Evolutionary conservation across 2,797 vertebrate genomes (phyloP).

Genomic region (Eulemur albifrons): DNA sequence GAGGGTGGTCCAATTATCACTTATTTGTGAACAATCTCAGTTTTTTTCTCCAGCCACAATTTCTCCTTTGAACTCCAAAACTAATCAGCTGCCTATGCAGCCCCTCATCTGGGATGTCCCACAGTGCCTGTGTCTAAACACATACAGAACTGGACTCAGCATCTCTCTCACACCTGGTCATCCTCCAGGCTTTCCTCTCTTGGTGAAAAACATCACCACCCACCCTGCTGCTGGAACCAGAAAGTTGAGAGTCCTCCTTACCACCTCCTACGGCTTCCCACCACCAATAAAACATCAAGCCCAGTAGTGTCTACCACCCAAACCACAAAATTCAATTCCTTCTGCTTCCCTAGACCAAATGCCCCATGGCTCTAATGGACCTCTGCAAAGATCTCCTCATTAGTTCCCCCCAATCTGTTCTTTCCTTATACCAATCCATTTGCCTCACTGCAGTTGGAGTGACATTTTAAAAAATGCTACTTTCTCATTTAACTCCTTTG

Average conservation of each 20-base stretch:
- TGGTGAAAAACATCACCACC: neutral
- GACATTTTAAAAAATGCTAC: neutral
- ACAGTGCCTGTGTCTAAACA: neutral
- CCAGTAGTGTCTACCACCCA: neutral
- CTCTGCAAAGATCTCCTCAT: neutral
- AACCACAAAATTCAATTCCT: neutral
- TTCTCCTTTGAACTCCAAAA: neutral
- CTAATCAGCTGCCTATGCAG: neutral
- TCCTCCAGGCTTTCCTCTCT: neutral
- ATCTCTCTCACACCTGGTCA: neutral
- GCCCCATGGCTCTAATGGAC: neutral
- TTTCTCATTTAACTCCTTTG: slow-evolving; percentile 13
- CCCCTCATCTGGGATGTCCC: neutral
- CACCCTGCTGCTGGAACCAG: neutral
- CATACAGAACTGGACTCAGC: neutral
- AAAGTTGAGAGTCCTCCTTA: neutral
- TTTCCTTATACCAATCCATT: neutral
- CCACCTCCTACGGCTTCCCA: neutral
- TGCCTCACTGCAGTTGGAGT: neutral
- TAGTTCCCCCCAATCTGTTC: neutral
- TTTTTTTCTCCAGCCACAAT: neutral
- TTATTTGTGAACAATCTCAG: neutral
- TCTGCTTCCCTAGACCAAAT: neutral
- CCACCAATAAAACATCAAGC: neutral
- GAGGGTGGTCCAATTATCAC: neutral